These are phyloP conservation scores for Progne subis DNA, from an alignment of 2,113 vertebrate genomes.

Conservation along the genomic window DNA sequence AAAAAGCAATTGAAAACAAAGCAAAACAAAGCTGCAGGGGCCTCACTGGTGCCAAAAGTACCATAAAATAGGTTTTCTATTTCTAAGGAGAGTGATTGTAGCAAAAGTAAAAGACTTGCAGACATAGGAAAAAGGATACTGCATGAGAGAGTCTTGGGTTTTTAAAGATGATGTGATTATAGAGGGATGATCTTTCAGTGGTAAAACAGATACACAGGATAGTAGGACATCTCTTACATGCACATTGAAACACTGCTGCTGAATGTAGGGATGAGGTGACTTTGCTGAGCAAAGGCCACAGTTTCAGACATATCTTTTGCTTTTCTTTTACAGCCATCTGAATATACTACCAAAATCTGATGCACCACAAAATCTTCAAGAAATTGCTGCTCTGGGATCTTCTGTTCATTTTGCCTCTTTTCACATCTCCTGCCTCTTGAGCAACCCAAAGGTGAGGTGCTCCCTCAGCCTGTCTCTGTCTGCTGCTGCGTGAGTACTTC, in stretches of 20 bases:
- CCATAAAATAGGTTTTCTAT: background rate
- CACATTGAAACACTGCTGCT: background rate
- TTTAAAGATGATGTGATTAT: background rate
- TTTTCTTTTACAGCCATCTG: background rate
- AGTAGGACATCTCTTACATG: background rate
- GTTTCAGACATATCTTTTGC: background rate
- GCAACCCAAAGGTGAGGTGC: background rate
- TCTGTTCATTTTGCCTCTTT: background rate
- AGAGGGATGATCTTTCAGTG: background rate
- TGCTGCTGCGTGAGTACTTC: background rate
- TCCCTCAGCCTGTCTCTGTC: background rate
- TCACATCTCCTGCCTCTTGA: background rate
- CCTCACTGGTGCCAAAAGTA: background rate
- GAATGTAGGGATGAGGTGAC: background rate
- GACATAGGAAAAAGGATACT: background rate
- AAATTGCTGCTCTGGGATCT: background rate
- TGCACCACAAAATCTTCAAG: background rate
- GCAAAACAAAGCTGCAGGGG: background rate
- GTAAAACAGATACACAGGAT: background rate
- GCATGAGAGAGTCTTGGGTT: background rate
- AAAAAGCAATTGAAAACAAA: slow-evolving; percentile 10
- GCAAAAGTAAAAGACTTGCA: background rate
- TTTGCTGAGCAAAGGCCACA: background rate
- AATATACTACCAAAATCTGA: background rate
- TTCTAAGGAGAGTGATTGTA: background rate